Evolutionary conservation across 2,797 vertebrate species (phyloP), one percentile per base, ranked within the genome.

Genomic region (Muraenolepis orangiensis): DNA sequence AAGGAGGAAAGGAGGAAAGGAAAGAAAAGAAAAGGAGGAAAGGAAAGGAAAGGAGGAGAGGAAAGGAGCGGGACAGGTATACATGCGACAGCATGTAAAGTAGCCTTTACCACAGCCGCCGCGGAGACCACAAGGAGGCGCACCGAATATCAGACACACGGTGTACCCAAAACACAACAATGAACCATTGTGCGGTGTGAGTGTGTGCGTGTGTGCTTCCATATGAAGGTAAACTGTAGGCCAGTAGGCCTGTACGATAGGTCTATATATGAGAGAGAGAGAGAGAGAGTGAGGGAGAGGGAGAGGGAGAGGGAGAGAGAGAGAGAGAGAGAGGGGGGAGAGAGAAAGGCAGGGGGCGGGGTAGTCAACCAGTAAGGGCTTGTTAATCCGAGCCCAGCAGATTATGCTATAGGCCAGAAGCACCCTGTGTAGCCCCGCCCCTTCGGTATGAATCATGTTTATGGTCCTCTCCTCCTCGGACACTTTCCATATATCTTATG

Each of bases 401-500:
- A 93, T 94, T 93, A 94, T 90, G 92, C 92, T 93, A 94, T 93
- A 94, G 90, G 92, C 92, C 93, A 94, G 87, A 90, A 80, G 64
- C 80, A 80, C 91, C 89, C 84, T 91, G 85, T 87, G 83, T 86
- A 78, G 84, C 87, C 87, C 87, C 89, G n/a, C 85, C 91, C 88
- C 83, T 85, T 79, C 46, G 73, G 86, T 76, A 88, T 73, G 75
- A 77, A 42, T 26, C 40, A 72, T 26, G 8, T 51, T 51, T 31
- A 72, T 26, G 8, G 18, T 51, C 64, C 6, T 46, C 36, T 61
- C 72, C 26, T 34, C 32, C 3, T 34, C 32, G 8, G 46, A 51
- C 46, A 51, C 16, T 20, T 51, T 51, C 46, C 46, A 51, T 51
- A n/a, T n/a, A n/a, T n/a, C n/a, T n/a, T n/a, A n/a, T n/a, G n/a